phyloP scores from a whole-genome alignment of 2,888 invertebrate genomes.

The Drosophila glabriapex region DNA sequence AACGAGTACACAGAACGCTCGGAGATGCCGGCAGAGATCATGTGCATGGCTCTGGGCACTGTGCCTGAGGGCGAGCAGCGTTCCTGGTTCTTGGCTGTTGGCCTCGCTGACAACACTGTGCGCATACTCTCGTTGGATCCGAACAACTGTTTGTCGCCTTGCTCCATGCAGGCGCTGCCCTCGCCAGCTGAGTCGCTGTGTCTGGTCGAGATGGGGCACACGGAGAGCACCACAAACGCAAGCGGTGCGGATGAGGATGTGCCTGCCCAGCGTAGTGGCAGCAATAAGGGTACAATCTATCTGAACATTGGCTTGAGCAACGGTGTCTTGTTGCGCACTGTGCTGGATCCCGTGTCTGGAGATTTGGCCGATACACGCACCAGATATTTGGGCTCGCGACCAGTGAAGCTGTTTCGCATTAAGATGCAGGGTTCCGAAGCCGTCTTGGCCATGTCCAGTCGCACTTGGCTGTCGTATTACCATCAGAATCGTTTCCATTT shows the following conservation, averaged over 20 bases:
- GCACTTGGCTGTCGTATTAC: slow-evolving; percentile 99
- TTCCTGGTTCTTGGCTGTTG: slow-evolving; percentile 98
- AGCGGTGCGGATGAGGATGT: slow-evolving; percentile 86
- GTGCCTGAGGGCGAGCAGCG: slow-evolving; percentile 98
- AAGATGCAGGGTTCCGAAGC: slow-evolving; percentile 98
- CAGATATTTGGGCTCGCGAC: slow-evolving; percentile 96
- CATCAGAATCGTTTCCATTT: slow-evolving; percentile 98
- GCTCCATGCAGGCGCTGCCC: slow-evolving; percentile 98
- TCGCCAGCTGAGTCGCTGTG: slow-evolving; percentile 98
- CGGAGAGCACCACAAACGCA: slow-evolving; percentile 87
- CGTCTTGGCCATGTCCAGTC: slow-evolving; percentile 98
- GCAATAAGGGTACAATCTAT: slow-evolving; percentile 91
- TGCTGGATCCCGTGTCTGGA: slow-evolving; percentile 97
- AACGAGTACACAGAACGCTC: slow-evolving; percentile 99
- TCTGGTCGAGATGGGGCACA: slow-evolving; percentile 96
- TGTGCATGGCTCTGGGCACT: slow-evolving; percentile 98
- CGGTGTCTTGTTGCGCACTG: slow-evolving; percentile 96
- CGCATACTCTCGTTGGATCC: slow-evolving; percentile 99
- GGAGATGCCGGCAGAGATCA: slow-evolving; percentile 98
- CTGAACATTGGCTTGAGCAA: slow-evolving; percentile 99
- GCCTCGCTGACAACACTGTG: slow-evolving; percentile 98
- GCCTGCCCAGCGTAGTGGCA: slow-evolving; percentile 84
- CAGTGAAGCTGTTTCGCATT: slow-evolving; percentile 98
- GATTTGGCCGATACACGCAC: slow-evolving; percentile 99
- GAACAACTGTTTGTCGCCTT: slow-evolving; percentile 95